phyloP scores from a whole-genome alignment of 2,888 invertebrate species.

The Imbricaverruca yamaguchii region DNA sequence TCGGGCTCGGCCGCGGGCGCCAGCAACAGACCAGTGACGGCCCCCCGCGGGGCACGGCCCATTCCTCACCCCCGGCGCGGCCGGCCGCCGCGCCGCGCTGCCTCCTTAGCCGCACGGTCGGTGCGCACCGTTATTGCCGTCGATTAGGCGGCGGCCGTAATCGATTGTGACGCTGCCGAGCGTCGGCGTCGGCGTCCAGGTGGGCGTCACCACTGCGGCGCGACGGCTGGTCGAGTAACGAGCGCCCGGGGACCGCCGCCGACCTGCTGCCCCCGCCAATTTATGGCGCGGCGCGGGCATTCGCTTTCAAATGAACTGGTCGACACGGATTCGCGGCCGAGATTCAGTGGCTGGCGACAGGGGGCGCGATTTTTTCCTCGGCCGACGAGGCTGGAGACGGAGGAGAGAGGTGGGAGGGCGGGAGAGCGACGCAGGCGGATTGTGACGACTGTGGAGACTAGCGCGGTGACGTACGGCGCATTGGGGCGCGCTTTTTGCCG shows the following conservation, averaged over 20 bases:
- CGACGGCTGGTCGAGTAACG: not conserved
- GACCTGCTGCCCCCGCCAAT: not conserved
- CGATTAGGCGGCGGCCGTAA: not conserved
- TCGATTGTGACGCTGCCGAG: not conserved
- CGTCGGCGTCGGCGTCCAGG: not conserved
- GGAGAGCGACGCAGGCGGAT: no score
- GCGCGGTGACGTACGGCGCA: not conserved
- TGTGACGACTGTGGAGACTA: no score
- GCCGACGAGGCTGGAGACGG: no score
- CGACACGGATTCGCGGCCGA: no score
- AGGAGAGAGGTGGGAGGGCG: no score
- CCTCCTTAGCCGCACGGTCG: not conserved
- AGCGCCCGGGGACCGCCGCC: not conserved
- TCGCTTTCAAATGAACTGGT: not conserved
- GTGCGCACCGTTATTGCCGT: not conserved
- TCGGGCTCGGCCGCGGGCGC: no score
- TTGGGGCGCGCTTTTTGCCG: not conserved
- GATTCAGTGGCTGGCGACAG: no score
- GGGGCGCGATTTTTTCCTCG: no score
- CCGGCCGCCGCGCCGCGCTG: not conserved
- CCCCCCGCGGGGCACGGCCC: no score
- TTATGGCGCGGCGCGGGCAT: not conserved
- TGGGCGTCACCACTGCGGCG: not conserved
- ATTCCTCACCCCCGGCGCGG: not conserved
- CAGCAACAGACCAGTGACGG: no score